These are phyloP conservation scores for Collichthys lucidus DNA, from an alignment of 2,113 vertebrate genomes.

Conservation along the genomic window DNA sequence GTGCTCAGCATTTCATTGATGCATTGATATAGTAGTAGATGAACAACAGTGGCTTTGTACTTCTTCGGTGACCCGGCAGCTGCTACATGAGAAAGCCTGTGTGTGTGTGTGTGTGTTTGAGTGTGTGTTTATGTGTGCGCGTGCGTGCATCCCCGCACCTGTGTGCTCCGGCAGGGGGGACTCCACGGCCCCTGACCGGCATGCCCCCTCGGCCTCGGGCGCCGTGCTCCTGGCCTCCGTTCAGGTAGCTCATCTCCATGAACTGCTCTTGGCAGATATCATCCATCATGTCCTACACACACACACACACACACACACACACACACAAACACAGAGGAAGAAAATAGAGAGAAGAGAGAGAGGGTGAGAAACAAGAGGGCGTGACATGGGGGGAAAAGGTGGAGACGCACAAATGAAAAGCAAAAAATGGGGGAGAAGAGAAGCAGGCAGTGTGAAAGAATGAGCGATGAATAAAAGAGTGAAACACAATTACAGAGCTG, in stretches of 20 bases:
- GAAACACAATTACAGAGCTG: conserved; percentile 53
- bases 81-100: background rate
- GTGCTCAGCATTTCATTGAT: conserved; percentile 1
- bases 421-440: background rate
- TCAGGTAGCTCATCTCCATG: conserved; percentile 96
- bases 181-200: conserved; percentile 90
- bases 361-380: conserved; percentile 22
- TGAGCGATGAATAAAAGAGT: conserved; percentile 29
- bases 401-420: background rate
- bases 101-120: background rate
- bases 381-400: background rate
- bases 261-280: conserved; percentile 99
- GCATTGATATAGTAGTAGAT: background rate
- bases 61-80: conserved; percentile 4
- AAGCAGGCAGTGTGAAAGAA: background rate
- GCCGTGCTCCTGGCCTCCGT: conserved; percentile 91
- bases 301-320: background rate
- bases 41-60: background rate
- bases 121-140: background rate
- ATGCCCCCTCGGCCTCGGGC: conserved; percentile 89
- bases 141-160: conserved; percentile 81
- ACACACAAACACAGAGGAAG: conserved; percentile 12
- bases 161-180: conserved; percentile 87
- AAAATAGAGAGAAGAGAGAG: conserved; percentile 5
- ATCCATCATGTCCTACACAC: conserved; percentile 95